These are phyloP conservation scores for Batillaria attramentaria DNA, from an alignment of 1,140 invertebrate species.

Conservation along the genomic window DNA sequence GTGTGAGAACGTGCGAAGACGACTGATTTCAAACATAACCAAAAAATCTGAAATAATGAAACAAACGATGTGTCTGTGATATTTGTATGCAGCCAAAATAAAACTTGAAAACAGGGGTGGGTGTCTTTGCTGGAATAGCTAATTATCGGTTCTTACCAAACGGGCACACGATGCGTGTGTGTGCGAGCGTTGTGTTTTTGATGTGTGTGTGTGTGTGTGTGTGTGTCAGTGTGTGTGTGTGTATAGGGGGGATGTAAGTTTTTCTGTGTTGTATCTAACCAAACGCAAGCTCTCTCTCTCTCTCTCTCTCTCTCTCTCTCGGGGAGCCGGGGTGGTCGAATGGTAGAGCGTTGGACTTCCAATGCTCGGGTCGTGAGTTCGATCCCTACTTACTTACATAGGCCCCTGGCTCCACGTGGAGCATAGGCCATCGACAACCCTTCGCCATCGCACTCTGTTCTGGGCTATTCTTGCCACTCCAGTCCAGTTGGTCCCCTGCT, in stretches of 20 bases:
- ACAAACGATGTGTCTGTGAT: neutral
- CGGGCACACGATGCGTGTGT: neutral
- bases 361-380: too few species aligned
- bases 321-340: too few species aligned
- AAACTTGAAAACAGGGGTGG: neutral
- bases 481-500: too few species aligned
- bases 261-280: neutral
- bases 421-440: too few species aligned
- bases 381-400: too few species aligned
- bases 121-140: neutral
- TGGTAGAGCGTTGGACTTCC: too few species aligned
- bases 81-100: neutral
- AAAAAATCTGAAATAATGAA: neutral
- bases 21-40: neutral
- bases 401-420: too few species aligned
- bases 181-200: neutral
- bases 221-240: neutral
- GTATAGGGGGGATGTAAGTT: neutral
- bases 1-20: too few species aligned
- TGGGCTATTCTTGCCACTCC: too few species aligned
- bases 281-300: too few species aligned
- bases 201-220: neutral
- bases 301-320: too few species aligned
- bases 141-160: neutral
- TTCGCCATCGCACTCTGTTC: too few species aligned